Base-by-base conservation (phyloP, 2,797 vertebrate species). In the Danio choprae region DNA sequence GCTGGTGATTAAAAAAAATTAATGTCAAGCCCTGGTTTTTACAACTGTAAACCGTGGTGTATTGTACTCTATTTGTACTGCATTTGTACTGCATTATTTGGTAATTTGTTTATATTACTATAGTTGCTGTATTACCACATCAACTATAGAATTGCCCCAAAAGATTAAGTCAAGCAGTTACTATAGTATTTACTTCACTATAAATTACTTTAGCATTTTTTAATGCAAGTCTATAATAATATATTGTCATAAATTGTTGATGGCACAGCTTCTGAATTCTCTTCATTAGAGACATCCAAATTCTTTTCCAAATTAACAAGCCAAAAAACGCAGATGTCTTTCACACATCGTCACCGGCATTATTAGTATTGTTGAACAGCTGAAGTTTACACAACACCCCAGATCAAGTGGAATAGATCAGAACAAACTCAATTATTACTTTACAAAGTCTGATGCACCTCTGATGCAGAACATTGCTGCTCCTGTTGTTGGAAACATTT, bases 381-480 rank as follows among this genome's bases (percentile, higher is more conserved):
- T 71, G 8, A 63, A 12, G 40, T 76, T 65, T 44, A 65, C 44
- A 55, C 48, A 53, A n/a, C 12, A 4, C 13, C 36, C 4, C 12
- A 41, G 36, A 75, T 53, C 59, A 29, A 64, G 60, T 53, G 60
- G n/a, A 76, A 64, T 65, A 22, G 6, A n/a, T 76, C 18, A 43
- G 12, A 56, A 36, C 20, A 67, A 67, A 46, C 50, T 58, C 41
- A 12, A 44, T 77, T 36, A 44, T 9, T 11, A 15, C 6, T 20
- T 15, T 46, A 7, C 15, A 29, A 64, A n/a, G 10, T 44, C 18
- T n/a, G 29, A 68, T 46, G 6, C 40, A 62, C 44, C 29, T 53
- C 65, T 48, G 41, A 67, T n/a, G n/a, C 51, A 58, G 41, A 56
- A 36, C 20, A 65, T 68, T 77, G 77, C 43, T 3, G 11, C 8